phyloP scores from a whole-genome alignment of 2,113 vertebrate species.

The Ivindomyrus marchei region DNA sequence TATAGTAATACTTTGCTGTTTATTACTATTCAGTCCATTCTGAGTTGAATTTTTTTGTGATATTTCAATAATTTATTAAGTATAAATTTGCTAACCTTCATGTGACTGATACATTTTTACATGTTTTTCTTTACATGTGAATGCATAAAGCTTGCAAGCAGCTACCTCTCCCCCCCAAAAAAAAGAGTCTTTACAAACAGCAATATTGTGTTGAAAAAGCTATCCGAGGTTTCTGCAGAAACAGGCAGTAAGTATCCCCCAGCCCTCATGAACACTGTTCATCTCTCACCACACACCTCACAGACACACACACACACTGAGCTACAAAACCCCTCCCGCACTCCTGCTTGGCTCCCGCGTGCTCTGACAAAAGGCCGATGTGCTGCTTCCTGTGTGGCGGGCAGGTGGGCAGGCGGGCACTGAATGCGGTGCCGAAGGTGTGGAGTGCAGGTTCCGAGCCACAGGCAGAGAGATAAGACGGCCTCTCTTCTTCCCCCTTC shows the following conservation, averaged over 20 bases:
- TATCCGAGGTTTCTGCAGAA: neutral
- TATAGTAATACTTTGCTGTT: neutral
- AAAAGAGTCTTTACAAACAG: neutral
- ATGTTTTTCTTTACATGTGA: neutral
- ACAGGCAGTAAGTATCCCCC: neutral
- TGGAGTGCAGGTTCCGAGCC: neutral
- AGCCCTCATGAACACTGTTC: neutral
- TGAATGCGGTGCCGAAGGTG: neutral
- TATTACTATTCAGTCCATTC: neutral
- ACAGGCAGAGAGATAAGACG: neutral
- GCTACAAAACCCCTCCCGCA: neutral
- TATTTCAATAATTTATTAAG: neutral
- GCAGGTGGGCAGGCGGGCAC: neutral
- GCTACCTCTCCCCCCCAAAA: neutral
- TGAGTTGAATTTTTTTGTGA: neutral
- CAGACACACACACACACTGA: neutral
- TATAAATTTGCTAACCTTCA: neutral
- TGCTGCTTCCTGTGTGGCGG: conserved; percentile 23
- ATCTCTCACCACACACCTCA: neutral
- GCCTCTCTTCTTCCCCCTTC: neutral
- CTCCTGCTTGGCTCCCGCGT: neutral
- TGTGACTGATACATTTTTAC: neutral
- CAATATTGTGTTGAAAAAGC: neutral
- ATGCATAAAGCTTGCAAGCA: neutral
- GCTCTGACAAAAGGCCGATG: conserved; percentile 1